Evolutionary conservation across 2,797 vertebrate genomes (phyloP), one percentile per base, ranked within the genome.

Genomic region (Molossus molossus): DNA sequence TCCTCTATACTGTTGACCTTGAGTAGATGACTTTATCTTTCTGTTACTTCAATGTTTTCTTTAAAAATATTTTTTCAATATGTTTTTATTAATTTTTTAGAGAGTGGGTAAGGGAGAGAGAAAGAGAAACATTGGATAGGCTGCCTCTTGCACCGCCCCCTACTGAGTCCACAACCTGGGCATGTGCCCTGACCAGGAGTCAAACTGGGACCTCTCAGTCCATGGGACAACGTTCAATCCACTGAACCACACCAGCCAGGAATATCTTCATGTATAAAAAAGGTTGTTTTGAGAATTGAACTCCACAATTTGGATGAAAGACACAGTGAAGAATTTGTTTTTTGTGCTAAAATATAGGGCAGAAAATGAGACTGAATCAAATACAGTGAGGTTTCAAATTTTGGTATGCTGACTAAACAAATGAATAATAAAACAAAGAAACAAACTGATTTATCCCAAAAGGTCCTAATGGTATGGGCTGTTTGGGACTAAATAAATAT

Each of bases 391-490:
- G n/a, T 65, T 69, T 93, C 80, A 50, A 84, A 93, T 95, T 90
- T 84, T 86, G 0, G 17, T 84, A n/a, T 94, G 90, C 81, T 97
- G 75, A 95, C 69, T 65, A 93, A 85, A 73, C 15, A 83, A 90
- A 64, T 29, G 23, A 90, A 67, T 53, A 97, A 97, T 45, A 83
- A 75, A 80, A 53, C 50, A 77, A 76, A 70, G 95, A 89, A 69
- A 84, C 80, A 92, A 97, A 97, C n/a, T 48, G 92, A 96, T 94
- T 95, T 96, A 88, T 45, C 79, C 33, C 90, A 67, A 83, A 90
- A 29, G 4, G 3, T 62, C 40, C 40, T 69, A 64, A 65, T 0
- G 40, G 25, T 23, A 45, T 57, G n/a, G 57, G 64, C 11, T 91
- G 4, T 88, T 9, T 94, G 77, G 67, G 45, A 76, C 96, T 93